Base-by-base conservation (phyloP, 2,113 vertebrate genomes). In the Nannobrachium achirus region DNA sequence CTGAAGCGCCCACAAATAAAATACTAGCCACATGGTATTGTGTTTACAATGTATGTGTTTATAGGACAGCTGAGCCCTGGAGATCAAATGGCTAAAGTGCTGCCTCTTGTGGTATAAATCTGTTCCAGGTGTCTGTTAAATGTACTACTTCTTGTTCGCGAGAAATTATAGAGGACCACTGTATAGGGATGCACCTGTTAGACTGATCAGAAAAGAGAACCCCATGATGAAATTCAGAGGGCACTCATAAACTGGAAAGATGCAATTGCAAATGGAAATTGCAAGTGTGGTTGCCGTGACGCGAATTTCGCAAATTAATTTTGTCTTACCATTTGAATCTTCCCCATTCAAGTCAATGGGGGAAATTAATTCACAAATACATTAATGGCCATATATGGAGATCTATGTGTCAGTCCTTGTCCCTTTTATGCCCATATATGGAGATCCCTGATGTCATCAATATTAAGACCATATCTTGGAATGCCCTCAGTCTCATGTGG, bases 1-100 rank as follows among this genome's bases (percentile, higher is more conserved):
- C 69, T 59, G 52, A n/a, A 51, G 15, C 20, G 69, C 57, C 55
- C 63, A 75, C 70, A 73, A 39, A 66, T 4, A 33, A 71, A 75
- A 57, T 63, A 79, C 77, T n/a, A 59, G 45, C 45, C 66, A 63
- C 25, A 45, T 63, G 51, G 46, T 56, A 58, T 49, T 58, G 9
- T 60, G 46, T 69, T 63, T 61, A 63, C 44, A 56, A 11, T 14
- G 51, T 60, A 41, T 66, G 52, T 41, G 2, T 42, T 69, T 45
- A 53, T 38, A 50, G 42, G 50, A 49, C 69, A 50, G 15, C 25
- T 33, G 59, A 66, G 50, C 39, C 39, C n/a, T 42, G 11, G 8
- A 59, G 15, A 44, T 44, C 9, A 45, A 59, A 59, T 11, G 44
- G 10, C 15, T 15, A 8, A 39, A 16, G 7, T 38, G 1, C 55